phyloP scores from a whole-genome alignment of 2,113 vertebrate species.

The Oreochromis spilurus region DNA sequence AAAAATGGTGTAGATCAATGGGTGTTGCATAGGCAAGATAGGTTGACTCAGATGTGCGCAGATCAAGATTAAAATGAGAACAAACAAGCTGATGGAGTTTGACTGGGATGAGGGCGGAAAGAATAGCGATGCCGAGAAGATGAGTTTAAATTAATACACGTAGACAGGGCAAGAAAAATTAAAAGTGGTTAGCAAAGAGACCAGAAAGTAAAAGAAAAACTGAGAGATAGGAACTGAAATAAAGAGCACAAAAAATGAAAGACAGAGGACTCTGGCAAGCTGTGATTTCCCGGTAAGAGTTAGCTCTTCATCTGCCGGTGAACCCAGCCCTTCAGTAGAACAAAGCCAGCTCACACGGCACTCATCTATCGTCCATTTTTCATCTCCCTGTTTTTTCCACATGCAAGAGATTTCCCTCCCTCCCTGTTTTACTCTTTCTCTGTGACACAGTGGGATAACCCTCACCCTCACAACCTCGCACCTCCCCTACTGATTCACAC shows the following conservation, averaged over 20 bases:
- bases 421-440: not conserved
- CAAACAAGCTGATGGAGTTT: not conserved
- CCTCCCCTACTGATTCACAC: conserved; percentile 14
- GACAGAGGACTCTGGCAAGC: conserved; percentile 24
- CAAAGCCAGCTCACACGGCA: conserved; percentile 35
- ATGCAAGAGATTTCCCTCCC: conserved; percentile 4
- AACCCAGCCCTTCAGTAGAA: conserved; percentile 32
- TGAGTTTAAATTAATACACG: not conserved
- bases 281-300: conserved; percentile 46
- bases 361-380: conserved; percentile 41
- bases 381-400: conserved; percentile 26
- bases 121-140: not conserved
- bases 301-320: conserved; percentile 33
- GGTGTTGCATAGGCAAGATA: not conserved
- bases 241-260: conserved; percentile 28
- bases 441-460: conserved; percentile 39
- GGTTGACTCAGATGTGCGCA: not conserved
- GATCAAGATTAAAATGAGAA: not conserved
- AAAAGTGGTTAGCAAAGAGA: not conserved
- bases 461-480: conserved; percentile 31
- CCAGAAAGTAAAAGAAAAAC: not conserved
- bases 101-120: not conserved
- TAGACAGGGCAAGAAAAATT: not conserved
- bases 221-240: not conserved
- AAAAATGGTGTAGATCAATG: not conserved